Evolutionary conservation across 2,113 vertebrate species (phyloP), one percentile per base, ranked within the genome.

Genomic region (Strigops habroptila): DNA sequence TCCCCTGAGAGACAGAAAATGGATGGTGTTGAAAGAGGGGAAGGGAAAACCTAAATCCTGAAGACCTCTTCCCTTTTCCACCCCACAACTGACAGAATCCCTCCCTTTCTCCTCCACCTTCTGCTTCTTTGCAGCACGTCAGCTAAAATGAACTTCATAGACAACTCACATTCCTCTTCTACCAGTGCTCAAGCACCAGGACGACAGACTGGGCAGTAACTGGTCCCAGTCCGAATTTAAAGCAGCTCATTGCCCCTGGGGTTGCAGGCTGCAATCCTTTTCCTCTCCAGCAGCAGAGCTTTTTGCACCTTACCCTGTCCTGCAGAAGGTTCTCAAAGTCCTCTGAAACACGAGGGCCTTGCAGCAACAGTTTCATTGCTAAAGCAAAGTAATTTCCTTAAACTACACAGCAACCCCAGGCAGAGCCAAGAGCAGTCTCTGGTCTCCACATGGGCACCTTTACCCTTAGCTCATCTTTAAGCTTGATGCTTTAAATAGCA

Each of bases 191-290:
- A 37, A 41, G 30, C 1, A 2, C 46, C 77, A 88, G 24, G 43
- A 63, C 3, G 5, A 74, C 43, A 67, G 33, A 23, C 12, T 0
- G 0, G 48, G 28, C 37, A 74, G 31, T 1, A 43, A 52, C 2
- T 2, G 23, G 21, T 9, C 10, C 30, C 60, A 30, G 39, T 53
- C 22, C 1, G 0, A 65, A 46, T 74, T 17, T 25, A 21, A 64
- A 91, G 65, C 0, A 0, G 14, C 33, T 52, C 23, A 4, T 1
- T 62, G 22, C 10, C 49, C 67, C 59, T 16, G 31, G 77, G 25
- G n/a, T 4, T 28, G 8, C 44, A 70, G 22, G 9, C 28, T 86
- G 18, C 22, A 43, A 73, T 13, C 10, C 19, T 30, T 65, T 24
- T 35, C 10, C 31, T 55, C 0, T 0, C 12, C 37, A 39, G 44